Base-by-base conservation (phyloP, 2,888 invertebrate species). In the Schizaphis graminum region DNA sequence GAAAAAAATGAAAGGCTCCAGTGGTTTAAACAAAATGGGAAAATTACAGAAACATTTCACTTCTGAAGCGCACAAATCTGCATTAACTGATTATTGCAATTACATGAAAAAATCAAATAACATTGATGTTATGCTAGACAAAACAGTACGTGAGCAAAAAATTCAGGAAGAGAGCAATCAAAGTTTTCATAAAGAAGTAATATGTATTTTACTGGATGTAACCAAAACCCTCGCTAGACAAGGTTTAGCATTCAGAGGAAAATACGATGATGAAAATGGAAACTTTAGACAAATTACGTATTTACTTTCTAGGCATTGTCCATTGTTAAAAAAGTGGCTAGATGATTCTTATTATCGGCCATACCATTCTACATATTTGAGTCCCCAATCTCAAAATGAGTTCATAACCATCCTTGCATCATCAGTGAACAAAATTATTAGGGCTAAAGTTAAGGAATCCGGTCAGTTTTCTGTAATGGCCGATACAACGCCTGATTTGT, bases 331-430 rank as follows among this genome's bases (percentile, higher is more conserved):
- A 90, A 90, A 90, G 67, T 90, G 67, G 90, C 47, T 90, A n/a
- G n/a, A n/a, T n/a, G n/a, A n/a, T n/a, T n/a, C n/a, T n/a, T n/a
- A n/a, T n/a, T n/a, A n/a, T n/a, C n/a, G n/a, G n/a, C n/a, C n/a
- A n/a, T n/a, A n/a, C n/a, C n/a, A n/a, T n/a, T n/a, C n/a, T n/a
- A 90, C 93, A 49, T 94, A 94, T 92, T 67, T 94, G 26, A 94
- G 94, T 61, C 84, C 90, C 2, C 56, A 89, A 84, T 94, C 94
- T 8, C 94, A 94, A 85, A 94, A 94, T 49, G 93, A 94, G 47
- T 92, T 94, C 49, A 41, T 87, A 90, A 67, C 56, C 28, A 53
- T 49, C 3, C 28, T 89, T 53, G 61, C 28, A 26, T 57, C 44
- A 57, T 89, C 89, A 57, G 44, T 57, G 0, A 90, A 90, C 21